These are phyloP conservation scores for Dendropsophus ebraccatus DNA, from an alignment of 2,113 vertebrate species.

Conservation along the genomic window DNA sequence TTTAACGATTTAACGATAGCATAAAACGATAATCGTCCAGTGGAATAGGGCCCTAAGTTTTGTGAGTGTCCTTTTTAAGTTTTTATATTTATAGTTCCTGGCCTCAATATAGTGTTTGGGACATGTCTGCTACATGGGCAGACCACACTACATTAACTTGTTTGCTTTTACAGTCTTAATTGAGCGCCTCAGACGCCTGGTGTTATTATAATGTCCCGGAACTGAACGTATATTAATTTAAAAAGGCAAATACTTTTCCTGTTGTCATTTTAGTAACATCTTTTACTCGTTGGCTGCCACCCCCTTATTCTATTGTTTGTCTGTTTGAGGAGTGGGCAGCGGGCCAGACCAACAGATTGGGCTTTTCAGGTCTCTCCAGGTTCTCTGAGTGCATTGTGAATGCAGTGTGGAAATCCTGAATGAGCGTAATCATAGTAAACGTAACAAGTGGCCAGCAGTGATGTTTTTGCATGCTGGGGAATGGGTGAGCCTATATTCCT, in stretches of 20 bases:
- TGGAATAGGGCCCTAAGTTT: no score
- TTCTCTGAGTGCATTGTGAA: conserved; percentile 11
- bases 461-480: not conserved
- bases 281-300: not conserved
- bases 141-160: not conserved
- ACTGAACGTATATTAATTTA: conserved; percentile 30
- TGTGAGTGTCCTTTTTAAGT: not conserved
- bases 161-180: conserved; percentile 33
- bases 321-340: conserved; percentile 18
- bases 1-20: no score
- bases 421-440: not conserved
- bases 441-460: conserved; percentile 19
- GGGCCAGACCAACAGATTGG: conserved; percentile 14
- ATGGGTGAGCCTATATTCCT: not conserved
- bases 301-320: conserved; percentile 42
- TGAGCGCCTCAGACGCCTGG: conserved; percentile 11
- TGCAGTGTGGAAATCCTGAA: conserved; percentile 31
- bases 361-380: conserved; percentile 49
- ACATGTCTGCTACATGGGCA: not conserved
- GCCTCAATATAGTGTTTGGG: not conserved
- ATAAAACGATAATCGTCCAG: no score
- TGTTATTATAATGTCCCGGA: conserved; percentile 27
- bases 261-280: conserved; percentile 40
- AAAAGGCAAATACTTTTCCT: conserved; percentile 51
- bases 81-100: no score